A percentile compares a stretch with the other conserved stretches of the same genome.
Evolutionary conservation across 2,888 invertebrate genomes (phyloP).

Genomic region (Isotomurus palustris): DNA sequence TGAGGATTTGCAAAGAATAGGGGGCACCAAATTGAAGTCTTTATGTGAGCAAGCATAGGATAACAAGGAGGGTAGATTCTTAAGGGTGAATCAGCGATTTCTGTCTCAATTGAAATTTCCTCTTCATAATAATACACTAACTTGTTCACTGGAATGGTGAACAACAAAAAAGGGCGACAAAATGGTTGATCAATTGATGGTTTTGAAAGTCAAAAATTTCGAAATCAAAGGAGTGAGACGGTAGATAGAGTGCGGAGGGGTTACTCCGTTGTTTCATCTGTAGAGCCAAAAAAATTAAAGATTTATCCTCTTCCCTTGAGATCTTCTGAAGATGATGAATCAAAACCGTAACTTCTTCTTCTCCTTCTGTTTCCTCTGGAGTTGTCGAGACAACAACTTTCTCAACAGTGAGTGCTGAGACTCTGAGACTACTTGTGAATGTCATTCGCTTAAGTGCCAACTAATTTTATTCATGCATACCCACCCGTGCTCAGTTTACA

Average conservation of each 20-base stretch:
- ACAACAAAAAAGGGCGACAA: slow-evolving; percentile 42
- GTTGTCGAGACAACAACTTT: slow-evolving; percentile 3
- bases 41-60: slow-evolving; percentile 25
- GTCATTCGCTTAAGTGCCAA: background rate
- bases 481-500: background rate
- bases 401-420: too few species aligned
- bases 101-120: slow-evolving; percentile 42
- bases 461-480: background rate
- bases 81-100: slow-evolving; percentile 44
- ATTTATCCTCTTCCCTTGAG: slow-evolving; percentile 29
- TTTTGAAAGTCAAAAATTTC: slow-evolving; percentile 33
- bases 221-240: slow-evolving; percentile 30
- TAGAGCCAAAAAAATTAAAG: slow-evolving; percentile 23
- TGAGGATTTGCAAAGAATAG: slow-evolving; percentile 24
- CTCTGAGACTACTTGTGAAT: background rate
- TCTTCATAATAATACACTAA: slow-evolving; percentile 42
- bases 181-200: slow-evolving; percentile 47
- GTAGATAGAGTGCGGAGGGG: background rate
- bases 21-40: slow-evolving; percentile 39
- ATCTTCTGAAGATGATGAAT: slow-evolving; percentile 20
- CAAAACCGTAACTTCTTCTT: slow-evolving; percentile 8
- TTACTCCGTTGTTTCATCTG: too few species aligned
- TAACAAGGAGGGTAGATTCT: slow-evolving; percentile 43
- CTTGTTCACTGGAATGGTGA: slow-evolving; percentile 35
- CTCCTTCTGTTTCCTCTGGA: background rate